Conservation (phyloP, 2,888 invertebrate species). For the Rapana venosa region DNA sequence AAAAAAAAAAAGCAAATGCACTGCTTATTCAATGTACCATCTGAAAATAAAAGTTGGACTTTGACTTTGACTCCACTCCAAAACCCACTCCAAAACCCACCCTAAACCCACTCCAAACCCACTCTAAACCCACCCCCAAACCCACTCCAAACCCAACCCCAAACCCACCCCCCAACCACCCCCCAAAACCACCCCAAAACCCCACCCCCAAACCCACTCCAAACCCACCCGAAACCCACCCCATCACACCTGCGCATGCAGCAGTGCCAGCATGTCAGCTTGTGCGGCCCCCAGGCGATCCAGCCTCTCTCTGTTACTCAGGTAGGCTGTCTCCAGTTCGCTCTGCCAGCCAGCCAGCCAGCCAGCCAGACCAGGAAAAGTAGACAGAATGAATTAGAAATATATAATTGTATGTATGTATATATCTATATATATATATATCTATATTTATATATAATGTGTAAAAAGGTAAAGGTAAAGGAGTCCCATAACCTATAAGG, state of each 20-base stretch:
- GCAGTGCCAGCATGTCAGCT: slow-evolving; percentile 52
- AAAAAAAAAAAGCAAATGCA: no score
- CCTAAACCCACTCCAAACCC: not conserved
- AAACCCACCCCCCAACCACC: not conserved
- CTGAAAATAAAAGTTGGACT: no score
- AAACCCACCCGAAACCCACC: not conserved
- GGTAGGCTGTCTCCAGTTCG: slow-evolving; percentile 55
- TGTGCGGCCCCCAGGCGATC: slow-evolving; percentile 54
- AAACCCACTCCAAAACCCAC: not conserved
- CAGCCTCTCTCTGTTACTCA: slow-evolving; percentile 49
- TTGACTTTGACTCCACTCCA: not conserved
- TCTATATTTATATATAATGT: no score
- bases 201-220: not conserved
- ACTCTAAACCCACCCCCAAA: not conserved
- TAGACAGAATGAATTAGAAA: no score
- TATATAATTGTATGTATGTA: no score
- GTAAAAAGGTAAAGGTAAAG: no score
- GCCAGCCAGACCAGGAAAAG: not conserved
- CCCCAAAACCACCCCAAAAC: not conserved
- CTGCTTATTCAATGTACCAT: no score
- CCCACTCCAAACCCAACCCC: no score
- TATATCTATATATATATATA: no score
- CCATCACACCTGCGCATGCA: slow-evolving; percentile 40
- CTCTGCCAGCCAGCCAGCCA: slow-evolving; percentile 49
- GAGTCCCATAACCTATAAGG: no score